Evolutionary conservation across 2,888 invertebrate species (phyloP).

Genomic region (Epistrophella euchroma): DNA sequence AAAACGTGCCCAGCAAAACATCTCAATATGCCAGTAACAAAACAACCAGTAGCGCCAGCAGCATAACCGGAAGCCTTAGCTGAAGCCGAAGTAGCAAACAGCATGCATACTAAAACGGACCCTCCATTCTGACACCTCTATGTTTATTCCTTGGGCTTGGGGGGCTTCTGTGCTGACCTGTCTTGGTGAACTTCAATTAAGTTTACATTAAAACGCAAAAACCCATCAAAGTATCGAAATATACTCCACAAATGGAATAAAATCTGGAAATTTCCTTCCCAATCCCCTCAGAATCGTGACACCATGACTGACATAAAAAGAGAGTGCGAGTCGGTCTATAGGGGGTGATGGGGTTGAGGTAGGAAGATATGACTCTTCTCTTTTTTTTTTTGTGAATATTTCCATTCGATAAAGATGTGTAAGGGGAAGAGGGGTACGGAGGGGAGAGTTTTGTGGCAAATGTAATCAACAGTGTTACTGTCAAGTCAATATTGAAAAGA

Average conservation of each 20-base stretch:
- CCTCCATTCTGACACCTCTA: neutral
- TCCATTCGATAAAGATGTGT: neutral
- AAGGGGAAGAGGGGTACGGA: neutral
- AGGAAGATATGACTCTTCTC: neutral
- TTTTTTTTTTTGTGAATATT: conserved; percentile 15
- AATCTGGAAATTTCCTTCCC: conserved; percentile 45
- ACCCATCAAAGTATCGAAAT: conserved; percentile 75
- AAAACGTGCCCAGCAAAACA: conserved; percentile 60
- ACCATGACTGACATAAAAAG: conserved; percentile 52
- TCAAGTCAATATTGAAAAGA: conserved; percentile 28
- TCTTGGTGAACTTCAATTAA: conserved; percentile 73
- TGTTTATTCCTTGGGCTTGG: conserved; percentile 6
- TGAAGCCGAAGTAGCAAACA: neutral
- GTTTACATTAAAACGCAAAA: conserved; percentile 74
- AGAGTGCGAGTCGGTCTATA: neutral
- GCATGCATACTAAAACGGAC: conserved; percentile 30
- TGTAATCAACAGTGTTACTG: conserved; percentile 72
- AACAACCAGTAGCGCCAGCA: neutral
- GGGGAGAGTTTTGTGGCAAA: conserved; percentile 5
- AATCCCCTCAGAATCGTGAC: conserved; percentile 57
- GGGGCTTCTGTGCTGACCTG: conserved; percentile 39
- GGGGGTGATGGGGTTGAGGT: neutral
- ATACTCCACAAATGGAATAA: conserved; percentile 56
- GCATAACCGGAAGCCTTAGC: conserved; percentile 19
- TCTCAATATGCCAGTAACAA: conserved; percentile 12